These are phyloP conservation scores for Talpa occidentalis DNA, from an alignment of 2,113 vertebrate species.

Conservation along the genomic window DNA sequence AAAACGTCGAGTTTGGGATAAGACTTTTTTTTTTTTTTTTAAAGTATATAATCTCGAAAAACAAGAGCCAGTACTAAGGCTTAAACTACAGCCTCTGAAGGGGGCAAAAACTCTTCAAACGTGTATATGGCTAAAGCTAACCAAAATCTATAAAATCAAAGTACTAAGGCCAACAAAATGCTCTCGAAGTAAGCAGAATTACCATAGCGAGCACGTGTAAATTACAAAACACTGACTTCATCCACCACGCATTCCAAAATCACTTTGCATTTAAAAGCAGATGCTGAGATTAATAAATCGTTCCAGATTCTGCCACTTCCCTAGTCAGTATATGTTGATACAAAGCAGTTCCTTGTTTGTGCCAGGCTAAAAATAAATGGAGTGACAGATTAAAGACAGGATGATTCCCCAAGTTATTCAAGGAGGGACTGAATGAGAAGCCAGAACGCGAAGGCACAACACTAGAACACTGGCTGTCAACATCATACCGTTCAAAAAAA, in stretches of 20 bases:
- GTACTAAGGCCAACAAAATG: background rate
- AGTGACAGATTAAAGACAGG: background rate
- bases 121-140: background rate
- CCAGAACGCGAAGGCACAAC: background rate
- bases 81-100: background rate
- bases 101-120: background rate
- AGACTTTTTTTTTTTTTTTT: background rate
- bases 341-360: background rate
- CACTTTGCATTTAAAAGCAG: background rate
- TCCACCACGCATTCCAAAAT: background rate
- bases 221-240: background rate
- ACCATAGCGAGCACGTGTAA: background rate
- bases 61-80: background rate
- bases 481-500: background rate
- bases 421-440: background rate
- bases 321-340: background rate
- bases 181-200: background rate
- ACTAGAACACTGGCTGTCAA: conserved; percentile 29
- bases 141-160: conserved; percentile 37
- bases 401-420: conserved; percentile 23
- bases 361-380: conserved; percentile 44
- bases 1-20: background rate
- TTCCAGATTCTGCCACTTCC: background rate
- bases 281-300: conserved; percentile 4
- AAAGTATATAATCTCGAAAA: background rate